Evolutionary conservation across 2,797 vertebrate species (phyloP).

Genomic region (Typhlichthys eigenmanni): DNA sequence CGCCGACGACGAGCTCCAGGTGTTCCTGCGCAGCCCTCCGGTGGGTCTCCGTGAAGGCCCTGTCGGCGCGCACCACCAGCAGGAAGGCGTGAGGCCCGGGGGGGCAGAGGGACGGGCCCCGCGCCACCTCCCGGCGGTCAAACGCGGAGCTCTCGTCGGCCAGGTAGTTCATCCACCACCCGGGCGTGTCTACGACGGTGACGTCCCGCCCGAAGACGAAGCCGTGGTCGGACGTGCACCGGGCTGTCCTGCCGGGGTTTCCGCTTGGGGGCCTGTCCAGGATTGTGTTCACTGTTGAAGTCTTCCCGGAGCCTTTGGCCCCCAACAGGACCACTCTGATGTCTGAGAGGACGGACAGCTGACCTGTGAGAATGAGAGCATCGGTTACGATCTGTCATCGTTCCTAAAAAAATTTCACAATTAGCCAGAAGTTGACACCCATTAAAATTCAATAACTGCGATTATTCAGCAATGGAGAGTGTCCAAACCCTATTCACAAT

Average conservation of each 20-base stretch:
- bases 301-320: slow-evolving; percentile 71
- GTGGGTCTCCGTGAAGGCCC: slow-evolving; percentile 68
- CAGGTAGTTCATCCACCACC: slow-evolving; percentile 75
- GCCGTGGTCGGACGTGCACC: slow-evolving; percentile 18
- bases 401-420: no score
- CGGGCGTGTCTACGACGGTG: slow-evolving; percentile 69
- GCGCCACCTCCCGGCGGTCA: slow-evolving; percentile 60
- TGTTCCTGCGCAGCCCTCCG: slow-evolving; percentile 59
- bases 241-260: slow-evolving; percentile 38
- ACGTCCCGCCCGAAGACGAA: slow-evolving; percentile 57
- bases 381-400: no score
- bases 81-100: slow-evolving; percentile 79
- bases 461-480: no score
- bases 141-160: slow-evolving; percentile 52
- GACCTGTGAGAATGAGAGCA: slow-evolving; percentile 40
- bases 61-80: slow-evolving; percentile 72
- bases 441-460: no score
- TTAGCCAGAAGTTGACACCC: no score
- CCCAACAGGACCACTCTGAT: slow-evolving; percentile 65
- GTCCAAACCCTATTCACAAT: no score
- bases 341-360: slow-evolving; percentile 28
- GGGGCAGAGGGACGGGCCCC: slow-evolving; percentile 62
- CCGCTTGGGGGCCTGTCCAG: slow-evolving; percentile 28
- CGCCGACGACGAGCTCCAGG: slow-evolving; percentile 35
- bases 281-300: slow-evolving; percentile 59